Percentiles rank a stretch among this genome's conserved stretches.
phyloP scores from a whole-genome alignment of 2,888 invertebrate genomes.

The Serrognathus titanus region DNA sequence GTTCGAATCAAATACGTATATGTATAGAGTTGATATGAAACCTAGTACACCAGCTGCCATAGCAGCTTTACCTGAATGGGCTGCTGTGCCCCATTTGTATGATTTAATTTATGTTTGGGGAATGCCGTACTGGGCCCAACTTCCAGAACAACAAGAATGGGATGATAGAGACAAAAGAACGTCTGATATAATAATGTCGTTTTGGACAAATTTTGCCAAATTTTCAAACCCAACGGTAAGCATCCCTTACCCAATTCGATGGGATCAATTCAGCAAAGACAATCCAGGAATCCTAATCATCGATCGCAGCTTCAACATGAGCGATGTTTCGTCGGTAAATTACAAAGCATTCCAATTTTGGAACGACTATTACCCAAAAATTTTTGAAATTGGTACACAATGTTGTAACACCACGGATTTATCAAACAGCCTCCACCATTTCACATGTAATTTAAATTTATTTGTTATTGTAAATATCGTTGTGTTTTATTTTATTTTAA shows the following conservation, averaged over 20 bases:
- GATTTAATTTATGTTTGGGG: constrained; percentile 82
- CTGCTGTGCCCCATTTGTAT: constrained; percentile 76
- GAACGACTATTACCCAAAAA: constrained; percentile 79
- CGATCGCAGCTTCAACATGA: constrained; percentile 75
- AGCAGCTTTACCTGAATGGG: constrained; percentile 71
- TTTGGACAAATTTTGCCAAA: constrained; percentile 78
- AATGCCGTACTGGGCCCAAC: constrained; percentile 66
- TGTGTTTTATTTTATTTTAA: too few relatives aligned
- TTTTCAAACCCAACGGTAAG: constrained; percentile 68
- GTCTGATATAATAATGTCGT: constrained; percentile 75
- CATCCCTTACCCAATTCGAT: constrained; percentile 66
- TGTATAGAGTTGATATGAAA: constrained; percentile 74
- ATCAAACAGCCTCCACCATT: not conserved
- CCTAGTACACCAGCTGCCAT: constrained; percentile 63
- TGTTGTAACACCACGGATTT: constrained; percentile 64
- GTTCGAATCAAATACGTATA: constrained; percentile 57
- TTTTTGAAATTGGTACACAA: constrained; percentile 67
- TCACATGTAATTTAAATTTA: too few relatives aligned
- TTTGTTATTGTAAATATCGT: too few relatives aligned
- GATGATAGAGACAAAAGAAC: constrained; percentile 73
- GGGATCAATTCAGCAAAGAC: constrained; percentile 67
- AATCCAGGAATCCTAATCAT: constrained; percentile 70
- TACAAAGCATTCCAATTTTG: constrained; percentile 79
- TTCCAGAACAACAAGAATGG: constrained; percentile 64
- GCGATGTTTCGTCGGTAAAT: constrained; percentile 63